Evolutionary conservation across 2,113 vertebrate genomes (phyloP), one percentile per base, ranked within the genome.

Genomic region (Phylloscopus trochilus): DNA sequence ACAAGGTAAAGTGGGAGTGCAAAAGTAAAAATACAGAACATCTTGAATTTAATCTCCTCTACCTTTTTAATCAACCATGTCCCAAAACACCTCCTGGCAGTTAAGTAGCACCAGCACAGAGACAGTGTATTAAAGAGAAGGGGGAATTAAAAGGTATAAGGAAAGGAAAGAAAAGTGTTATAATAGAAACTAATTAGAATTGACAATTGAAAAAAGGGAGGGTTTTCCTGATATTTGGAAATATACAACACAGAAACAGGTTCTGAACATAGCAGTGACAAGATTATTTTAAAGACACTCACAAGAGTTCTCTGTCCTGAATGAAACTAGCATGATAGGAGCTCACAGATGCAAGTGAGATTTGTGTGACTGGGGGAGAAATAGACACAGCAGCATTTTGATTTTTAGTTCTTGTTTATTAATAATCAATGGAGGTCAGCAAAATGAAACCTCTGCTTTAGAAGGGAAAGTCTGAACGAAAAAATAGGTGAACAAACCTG

Each of bases 31-130:
- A 72, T 69, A 92, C 21, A 76, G n/a, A 78, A 49, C 53, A 72
- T 11, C 39, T 60, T 87, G 39, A 84, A 90, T 91, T 93, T 94
- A 88, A 91, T 91, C 52, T 96, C 9, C 31, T 83, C 39, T 56
- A 47, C 83, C 58, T 91, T 92, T 89, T 82, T 68, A 93, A 85
- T 93, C 62, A 93, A 85, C 16, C 15, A 31, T 58, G 26, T 86
- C 67, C 19, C 67, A 76, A 76, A 95, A 83, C 78, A 77, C 55
- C 86, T 95, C 21, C 63, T 85, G 76, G 23, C 39, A 91, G 46
- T 77, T 94, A 93, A 83, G 46, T 0, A 4, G 75, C 30, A 76
- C 27, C 9, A 1, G 16, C 70, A 80, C 8, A 80, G 70, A 91
- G 49, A 5, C 31, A 74, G 18, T 31, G 30, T 81, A 82, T 84